Evolutionary conservation across 2,888 invertebrate genomes (phyloP), one percentile per base, ranked within the genome.

Genomic region (Meiosimyza decipiens): DNA sequence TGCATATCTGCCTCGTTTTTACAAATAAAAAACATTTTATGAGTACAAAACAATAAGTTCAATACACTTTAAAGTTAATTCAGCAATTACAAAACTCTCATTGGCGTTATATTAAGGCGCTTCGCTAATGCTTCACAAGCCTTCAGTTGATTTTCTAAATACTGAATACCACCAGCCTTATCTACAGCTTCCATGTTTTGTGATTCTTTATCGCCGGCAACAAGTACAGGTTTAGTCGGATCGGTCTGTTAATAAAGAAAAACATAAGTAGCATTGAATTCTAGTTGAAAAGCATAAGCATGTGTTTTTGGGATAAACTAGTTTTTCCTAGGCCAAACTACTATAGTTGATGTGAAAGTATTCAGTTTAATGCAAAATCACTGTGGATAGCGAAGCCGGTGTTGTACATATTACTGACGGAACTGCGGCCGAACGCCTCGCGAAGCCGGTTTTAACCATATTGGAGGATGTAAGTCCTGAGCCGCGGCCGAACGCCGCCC

Each of bases 121-220:
- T 89, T 82, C 0, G 93, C 91, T 11, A 93, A 85, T 0, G 88
- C 87, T 47, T 88, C 87, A 76, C 93, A 92, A 57, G 91, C 90
- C 18, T 90, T 89, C 0, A 97, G 89, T 86, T 95, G 95, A 82
- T 95, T 94, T 74, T 90, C 87, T 74, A 95, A 91, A 82, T 96
- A 97, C 0, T 89, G 87, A 50, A 97, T 91, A 0, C 95, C 95
- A 11, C 96, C 96, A 9, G 88, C 88, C 16, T 83, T 80, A 68
- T 95, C 91, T 0, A 94, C 92, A 66, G 89, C 88, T 49, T 88
- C 86, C 88, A 93, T 94, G 73, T 92, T 91, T 1, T 84, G 83
- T 70, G 90, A 89, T 83, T 97, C 97, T 60, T 94, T 94, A 85
- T 98, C 97, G 0, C 97, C 97, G 18, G 96, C 91, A 0, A 96